A percentile compares a stretch with the other conserved stretches of the same genome.
These are phyloP conservation scores for Tupiocoris notatus DNA, from an alignment of 2,888 invertebrate species.

Conservation along the genomic window DNA sequence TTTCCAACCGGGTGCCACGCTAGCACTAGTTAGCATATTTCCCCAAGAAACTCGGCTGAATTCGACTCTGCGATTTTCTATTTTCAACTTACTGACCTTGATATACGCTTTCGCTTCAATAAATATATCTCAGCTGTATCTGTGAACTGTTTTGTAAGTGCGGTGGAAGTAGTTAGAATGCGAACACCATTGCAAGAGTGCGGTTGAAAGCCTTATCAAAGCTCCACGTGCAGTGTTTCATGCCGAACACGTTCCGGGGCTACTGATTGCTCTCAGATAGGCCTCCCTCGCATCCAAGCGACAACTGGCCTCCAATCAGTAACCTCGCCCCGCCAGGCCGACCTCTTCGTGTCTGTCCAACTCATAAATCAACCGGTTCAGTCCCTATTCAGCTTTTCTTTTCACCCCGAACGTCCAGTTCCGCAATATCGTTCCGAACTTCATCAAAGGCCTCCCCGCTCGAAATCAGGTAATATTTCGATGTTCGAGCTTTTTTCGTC, in stretches of 20 bases:
- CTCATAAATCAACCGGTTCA: neutral
- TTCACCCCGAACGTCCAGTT: neutral
- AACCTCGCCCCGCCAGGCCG: no score
- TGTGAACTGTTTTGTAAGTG: no score
- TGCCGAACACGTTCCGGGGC: conserved; percentile 15
- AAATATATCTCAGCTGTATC: no score
- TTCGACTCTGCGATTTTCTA: no score
- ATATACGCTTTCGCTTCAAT: no score
- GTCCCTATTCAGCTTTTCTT: neutral
- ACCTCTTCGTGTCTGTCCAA: neutral
- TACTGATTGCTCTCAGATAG: conserved; percentile 30
- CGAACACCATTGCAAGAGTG: neutral
- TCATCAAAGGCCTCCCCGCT: no score
- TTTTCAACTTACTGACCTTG: no score
- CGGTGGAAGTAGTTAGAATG: neutral
- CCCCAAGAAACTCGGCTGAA: no score
- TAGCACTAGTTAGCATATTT: no score
- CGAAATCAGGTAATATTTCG: neutral
- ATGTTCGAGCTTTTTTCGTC: no score
- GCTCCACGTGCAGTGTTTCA: conserved; percentile 11
- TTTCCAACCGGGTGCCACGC: no score
- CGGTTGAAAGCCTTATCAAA: neutral
- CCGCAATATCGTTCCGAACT: no score
- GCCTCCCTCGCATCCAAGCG: conserved; percentile 1
- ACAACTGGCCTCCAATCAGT: neutral